Evolutionary conservation across 2,113 vertebrate genomes (phyloP).

Genomic region (Tragelaphus buxtoni): DNA sequence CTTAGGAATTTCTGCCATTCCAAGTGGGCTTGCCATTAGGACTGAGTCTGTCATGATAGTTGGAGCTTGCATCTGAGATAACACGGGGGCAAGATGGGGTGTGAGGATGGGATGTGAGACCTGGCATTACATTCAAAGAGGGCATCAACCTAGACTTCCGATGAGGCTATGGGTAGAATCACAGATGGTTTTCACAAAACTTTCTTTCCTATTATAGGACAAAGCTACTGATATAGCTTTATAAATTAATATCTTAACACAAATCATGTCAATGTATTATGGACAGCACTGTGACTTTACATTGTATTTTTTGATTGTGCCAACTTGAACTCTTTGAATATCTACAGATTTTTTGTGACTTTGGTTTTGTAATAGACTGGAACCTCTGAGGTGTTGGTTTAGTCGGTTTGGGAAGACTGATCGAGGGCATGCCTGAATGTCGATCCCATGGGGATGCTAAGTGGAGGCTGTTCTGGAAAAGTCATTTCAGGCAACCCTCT

Average conservation of each 20-base stretch:
- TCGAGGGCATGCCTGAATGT: neutral
- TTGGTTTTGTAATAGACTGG: neutral
- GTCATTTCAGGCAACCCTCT: neutral
- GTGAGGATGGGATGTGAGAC: neutral
- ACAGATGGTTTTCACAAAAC: neutral
- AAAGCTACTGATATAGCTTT: neutral
- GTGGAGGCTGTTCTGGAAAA: constrained; percentile 34
- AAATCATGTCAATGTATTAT: neutral
- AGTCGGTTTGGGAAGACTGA: constrained; percentile 8
- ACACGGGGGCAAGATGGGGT: neutral
- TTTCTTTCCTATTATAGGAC: neutral
- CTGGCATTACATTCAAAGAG: neutral
- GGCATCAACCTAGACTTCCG: neutral
- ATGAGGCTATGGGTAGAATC: neutral
- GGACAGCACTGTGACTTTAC: neutral
- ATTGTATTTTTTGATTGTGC: neutral
- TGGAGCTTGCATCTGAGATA: neutral
- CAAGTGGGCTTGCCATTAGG: neutral
- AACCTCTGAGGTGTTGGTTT: neutral
- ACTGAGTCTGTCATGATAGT: neutral
- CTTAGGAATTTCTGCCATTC: neutral
- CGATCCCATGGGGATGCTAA: neutral
- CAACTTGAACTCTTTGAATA: neutral
- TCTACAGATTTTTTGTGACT: neutral
- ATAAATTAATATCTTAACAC: neutral